Base-by-base conservation (phyloP, 2,888 invertebrate genomes). In the Polietes domitor region DNA sequence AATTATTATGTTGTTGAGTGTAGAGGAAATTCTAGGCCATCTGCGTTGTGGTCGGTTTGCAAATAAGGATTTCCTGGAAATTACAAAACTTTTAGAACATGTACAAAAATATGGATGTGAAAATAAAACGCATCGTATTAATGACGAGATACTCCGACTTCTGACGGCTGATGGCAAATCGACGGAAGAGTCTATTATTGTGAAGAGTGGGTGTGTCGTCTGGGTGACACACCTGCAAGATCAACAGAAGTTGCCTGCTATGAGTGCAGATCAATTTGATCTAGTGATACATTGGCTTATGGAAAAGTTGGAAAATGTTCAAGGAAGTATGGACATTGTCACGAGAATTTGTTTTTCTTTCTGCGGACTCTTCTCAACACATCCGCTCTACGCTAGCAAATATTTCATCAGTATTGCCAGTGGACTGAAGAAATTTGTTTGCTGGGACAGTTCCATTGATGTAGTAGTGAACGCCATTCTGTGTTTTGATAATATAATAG, bases 191-290 rank as follows among this genome's bases (percentile, higher is more conserved):
- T 32, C 32, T 32, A 32, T 32, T 32, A 32, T 32, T 72, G 63
- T 53, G 70, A 10, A 15, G 9, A 12, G 74, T 19, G 74, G 70
- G 17, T 82, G 82, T 77, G 70, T 82, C 19, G 53, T 61, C 21
- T 80, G 72, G 47, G 1, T 85, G 15, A 80, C 79, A 50, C 65
- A 58, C 50, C 63, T 85, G 19, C 85, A 82, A 28, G 74, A 79
- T 9, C 77, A 80, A 19, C 53, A 85, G 4, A 77, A 85, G 28
- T 55, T 85, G 12, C 71, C 77, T 1, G 26, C 47, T 5, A 61
- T 80, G 1, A 75, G 47, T 9, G 78, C 74, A 17, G 15, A 21
- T 26, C 82, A 85, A 17, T 80, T 85, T 9, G 19, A 12, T 5
- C 6, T 41, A 17, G 17, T 82, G 2, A 26, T 74, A 12, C 26